Conservation (phyloP, 2,888 invertebrate genomes). For the Scaptodrosophila latifasciaeformis region DNA sequence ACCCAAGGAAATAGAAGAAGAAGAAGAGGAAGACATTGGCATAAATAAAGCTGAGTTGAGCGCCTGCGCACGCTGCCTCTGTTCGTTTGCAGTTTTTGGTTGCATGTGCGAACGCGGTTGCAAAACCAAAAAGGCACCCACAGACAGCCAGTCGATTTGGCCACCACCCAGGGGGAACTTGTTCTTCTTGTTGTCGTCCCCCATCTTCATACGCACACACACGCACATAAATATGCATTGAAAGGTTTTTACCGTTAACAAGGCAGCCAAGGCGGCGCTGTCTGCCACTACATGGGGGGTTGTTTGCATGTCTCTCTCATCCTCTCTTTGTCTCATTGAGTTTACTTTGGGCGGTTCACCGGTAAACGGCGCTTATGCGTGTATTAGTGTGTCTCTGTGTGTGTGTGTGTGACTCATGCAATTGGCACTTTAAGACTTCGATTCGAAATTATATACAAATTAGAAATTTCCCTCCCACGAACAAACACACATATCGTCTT, state of each 20-base stretch:
- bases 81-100: constrained; percentile 27
- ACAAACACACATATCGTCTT: too few relatives aligned
- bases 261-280: too few relatives aligned
- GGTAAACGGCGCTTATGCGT: constrained; percentile 37
- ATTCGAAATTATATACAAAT: too few relatives aligned
- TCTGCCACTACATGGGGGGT: constrained; percentile 61
- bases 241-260: too few relatives aligned
- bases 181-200: constrained; percentile 43
- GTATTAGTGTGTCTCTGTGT: background rate
- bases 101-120: constrained; percentile 18
- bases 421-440: constrained; percentile 49
- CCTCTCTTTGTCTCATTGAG: too few relatives aligned
- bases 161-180: constrained; percentile 57
- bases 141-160: constrained; percentile 27
- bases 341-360: too few relatives aligned
- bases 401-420: constrained; percentile 50
- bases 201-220: constrained; percentile 4
- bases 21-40: background rate
- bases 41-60: too few relatives aligned
- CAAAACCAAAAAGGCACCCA: constrained; percentile 13
- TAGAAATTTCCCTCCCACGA: too few relatives aligned
- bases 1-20: background rate
- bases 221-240: background rate
- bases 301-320: constrained; percentile 34
- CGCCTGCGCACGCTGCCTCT: constrained; percentile 26